Base-by-base conservation (phyloP, 2,888 invertebrate species). In the Epinotia demarniana region DNA sequence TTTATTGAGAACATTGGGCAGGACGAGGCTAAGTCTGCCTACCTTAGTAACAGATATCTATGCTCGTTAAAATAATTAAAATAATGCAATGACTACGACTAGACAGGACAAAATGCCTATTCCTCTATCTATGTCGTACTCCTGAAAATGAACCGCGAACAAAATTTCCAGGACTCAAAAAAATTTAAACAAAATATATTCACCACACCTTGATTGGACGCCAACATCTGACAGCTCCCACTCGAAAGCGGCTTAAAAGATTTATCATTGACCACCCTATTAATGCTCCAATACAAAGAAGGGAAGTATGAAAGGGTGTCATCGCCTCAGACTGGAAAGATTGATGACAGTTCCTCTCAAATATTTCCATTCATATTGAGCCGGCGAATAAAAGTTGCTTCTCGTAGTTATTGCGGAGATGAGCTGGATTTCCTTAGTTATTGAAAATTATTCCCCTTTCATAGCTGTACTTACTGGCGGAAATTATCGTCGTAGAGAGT, bases 271-370 rank as follows among this genome's bases (percentile, higher is more conserved):
- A 79, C 72, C 81, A 78, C 83, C 87, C 87, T 84, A 86, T 81
- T 80, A 78, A 80, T 78, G 80, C 81, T 83, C 84, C 86, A 86
- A 84, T 80, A 80, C 80, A 79, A 83, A 81, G 80, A 84, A 81
- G 83, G 83, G 80, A 82, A 82, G 81, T 83, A 84, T 89, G 86
- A 89, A 89, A 88, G 85, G 87, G 81, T 84, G 87, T 86, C 87
- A 84, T 84, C 82, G 81, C 83, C 83, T 84, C 85, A 81, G 83
- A 81, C 73, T 82, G 81, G 84, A 80, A 90, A 90, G 91, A 92
- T 92, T 90, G 90, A 91, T 91, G 89, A 84, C 86, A 85, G 81
- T 80, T 82, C 80, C 81, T 77, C 81, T 84, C 81, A 81, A 81
- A 84, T 86, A 86, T 81, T 85, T 90, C 90, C 87, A 88, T 77